Percentiles rank a stretch among this genome's conserved stretches.
phyloP scores from a whole-genome alignment of 23 tunicate species.

The Oikopleura dioica region DNA sequence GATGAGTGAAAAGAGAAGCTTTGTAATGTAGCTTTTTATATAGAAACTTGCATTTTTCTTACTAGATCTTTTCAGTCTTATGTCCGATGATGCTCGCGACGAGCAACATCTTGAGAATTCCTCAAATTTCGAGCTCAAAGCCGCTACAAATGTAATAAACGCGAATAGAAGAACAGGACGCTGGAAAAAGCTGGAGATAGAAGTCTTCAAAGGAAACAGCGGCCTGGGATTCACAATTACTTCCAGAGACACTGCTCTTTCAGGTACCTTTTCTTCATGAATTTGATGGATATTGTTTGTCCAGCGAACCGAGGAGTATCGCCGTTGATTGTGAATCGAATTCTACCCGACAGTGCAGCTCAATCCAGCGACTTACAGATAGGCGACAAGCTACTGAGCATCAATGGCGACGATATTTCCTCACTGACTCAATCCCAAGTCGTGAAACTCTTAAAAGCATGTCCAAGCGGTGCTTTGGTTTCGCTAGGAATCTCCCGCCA shows the following conservation, averaged over 20 bases:
- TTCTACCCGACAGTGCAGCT: neutral
- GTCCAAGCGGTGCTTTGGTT: neutral
- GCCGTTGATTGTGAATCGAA: neutral
- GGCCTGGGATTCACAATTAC: neutral
- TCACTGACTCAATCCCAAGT: neutral
- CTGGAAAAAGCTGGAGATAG: neutral
- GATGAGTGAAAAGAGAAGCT: neutral
- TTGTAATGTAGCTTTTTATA: neutral
- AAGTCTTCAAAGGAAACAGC: neutral
- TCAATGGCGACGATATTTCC: neutral
- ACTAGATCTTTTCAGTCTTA: neutral
- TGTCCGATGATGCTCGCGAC: neutral
- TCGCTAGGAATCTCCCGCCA: neutral
- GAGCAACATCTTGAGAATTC: neutral
- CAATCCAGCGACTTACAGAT: neutral
- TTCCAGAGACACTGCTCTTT: neutral
- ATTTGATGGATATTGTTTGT: too few relatives aligned
- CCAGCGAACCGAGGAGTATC: neutral
- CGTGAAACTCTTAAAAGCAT: neutral
- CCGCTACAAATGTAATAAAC: neutral
- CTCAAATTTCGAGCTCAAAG: neutral
- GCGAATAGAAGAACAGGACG: neutral
- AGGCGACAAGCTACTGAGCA: neutral
- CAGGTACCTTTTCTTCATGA: too few relatives aligned
- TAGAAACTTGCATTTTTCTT: neutral